Evolutionary conservation across 2,113 vertebrate species (phyloP).

Genomic region (Daphoenositta chrysoptera): DNA sequence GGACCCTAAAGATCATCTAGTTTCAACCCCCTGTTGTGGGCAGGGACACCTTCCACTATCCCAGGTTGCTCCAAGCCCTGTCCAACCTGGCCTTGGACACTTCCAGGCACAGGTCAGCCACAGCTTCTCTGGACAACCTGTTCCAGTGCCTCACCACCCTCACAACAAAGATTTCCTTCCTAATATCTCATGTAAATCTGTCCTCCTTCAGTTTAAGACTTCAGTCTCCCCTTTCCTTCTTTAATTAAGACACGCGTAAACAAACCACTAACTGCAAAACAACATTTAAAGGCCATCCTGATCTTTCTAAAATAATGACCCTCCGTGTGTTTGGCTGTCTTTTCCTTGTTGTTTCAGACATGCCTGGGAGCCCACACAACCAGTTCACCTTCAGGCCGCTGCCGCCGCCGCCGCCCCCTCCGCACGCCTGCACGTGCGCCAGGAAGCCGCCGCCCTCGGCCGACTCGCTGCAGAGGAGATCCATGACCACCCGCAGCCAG

Average conservation of each 20-base stretch:
- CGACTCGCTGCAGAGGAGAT: conserved; percentile 89
- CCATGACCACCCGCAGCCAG: conserved; percentile 91
- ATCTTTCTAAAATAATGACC: neutral
- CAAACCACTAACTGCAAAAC: neutral
- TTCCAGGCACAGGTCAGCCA: neutral
- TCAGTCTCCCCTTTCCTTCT: neutral
- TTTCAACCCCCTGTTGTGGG: neutral
- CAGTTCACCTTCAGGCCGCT: conserved; percentile 96
- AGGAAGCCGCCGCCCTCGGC: conserved; percentile 83
- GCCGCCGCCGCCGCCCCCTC: conserved; percentile 87
- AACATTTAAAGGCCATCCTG: neutral
- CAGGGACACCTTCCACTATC: neutral
- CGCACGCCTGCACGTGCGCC: conserved; percentile 91
- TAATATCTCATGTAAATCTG: neutral
- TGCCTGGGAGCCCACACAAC: conserved; percentile 87
- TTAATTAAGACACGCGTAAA: neutral
- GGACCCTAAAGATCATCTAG: neutral
- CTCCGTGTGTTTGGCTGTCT: neutral
- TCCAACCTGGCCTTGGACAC: neutral
- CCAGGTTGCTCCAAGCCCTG: neutral
- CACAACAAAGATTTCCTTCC: neutral
- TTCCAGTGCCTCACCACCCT: neutral
- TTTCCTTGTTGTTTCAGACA: conserved; percentile 72
- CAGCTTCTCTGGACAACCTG: neutral
- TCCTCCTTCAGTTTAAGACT: neutral